Conservation (phyloP, 2,797 vertebrate species). For the Notolabrus celidotus region DNA sequence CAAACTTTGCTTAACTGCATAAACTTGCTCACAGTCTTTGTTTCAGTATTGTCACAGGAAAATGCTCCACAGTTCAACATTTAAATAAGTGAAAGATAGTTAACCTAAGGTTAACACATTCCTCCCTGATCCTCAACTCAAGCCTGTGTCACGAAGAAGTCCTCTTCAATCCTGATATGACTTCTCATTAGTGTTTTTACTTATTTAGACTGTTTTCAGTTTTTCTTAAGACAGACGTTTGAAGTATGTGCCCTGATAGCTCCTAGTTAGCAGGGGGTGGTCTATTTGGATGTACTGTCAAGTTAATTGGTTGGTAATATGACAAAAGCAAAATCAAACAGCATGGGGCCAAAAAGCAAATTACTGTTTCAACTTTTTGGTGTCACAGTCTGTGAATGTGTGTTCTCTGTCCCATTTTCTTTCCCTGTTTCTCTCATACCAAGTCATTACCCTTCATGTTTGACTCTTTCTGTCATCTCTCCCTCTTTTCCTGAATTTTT, state of each 20-base stretch:
- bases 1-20: not conserved
- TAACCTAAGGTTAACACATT: conserved; percentile 41
- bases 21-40: conserved; percentile 6
- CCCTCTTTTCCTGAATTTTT: conserved; percentile 34
- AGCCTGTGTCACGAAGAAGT: conserved; percentile 24
- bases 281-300: conserved; percentile 59
- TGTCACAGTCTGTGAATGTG: conserved; percentile 28
- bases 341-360: conserved; percentile 27
- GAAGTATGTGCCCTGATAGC: conserved; percentile 58
- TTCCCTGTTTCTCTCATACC: conserved; percentile 1
- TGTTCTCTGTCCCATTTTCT: conserved; percentile 17
- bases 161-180: conserved; percentile 28
- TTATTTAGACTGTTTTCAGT: conserved; percentile 30
- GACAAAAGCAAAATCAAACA: conserved; percentile 66
- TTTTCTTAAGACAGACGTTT: conserved; percentile 57
- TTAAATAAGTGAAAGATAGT: conserved; percentile 14
- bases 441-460: conserved; percentile 27
- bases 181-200: conserved; percentile 34
- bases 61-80: conserved; percentile 29
- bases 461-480: conserved; percentile 15
- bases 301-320: conserved; percentile 70
- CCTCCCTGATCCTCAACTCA: conserved; percentile 18
- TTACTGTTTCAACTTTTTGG: conserved; percentile 31
- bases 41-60: conserved; percentile 7
- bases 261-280: conserved; percentile 41